These are phyloP conservation scores for Sturmia bella DNA, from an alignment of 2,888 invertebrate genomes.

Conservation along the genomic window DNA sequence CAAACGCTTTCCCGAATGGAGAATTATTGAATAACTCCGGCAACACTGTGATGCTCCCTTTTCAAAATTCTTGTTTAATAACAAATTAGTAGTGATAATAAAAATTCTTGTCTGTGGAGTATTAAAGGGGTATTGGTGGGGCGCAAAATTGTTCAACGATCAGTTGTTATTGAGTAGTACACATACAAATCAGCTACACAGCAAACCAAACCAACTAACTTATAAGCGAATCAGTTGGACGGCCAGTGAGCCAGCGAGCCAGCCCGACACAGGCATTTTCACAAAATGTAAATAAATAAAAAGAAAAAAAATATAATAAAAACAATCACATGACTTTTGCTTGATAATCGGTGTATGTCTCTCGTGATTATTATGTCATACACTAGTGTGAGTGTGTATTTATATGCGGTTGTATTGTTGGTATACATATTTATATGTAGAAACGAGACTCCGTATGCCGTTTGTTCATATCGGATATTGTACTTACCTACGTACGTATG, in stretches of 20 bases:
- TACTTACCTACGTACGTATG: background rate
- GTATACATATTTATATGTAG: conserved; percentile 23
- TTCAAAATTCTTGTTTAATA: conserved; percentile 39
- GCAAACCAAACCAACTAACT: conserved; percentile 33
- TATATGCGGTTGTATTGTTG: conserved; percentile 8
- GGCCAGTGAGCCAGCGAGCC: conserved; percentile 28
- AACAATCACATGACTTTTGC: conserved; percentile 81
- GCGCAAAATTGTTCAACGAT: conserved; percentile 10
- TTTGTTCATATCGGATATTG: conserved; percentile 25
- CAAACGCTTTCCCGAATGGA: too few relatives aligned
- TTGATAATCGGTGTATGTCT: conserved; percentile 78
- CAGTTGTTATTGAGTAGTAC: conserved; percentile 32
- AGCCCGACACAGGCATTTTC: conserved; percentile 58
- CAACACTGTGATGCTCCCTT: background rate
- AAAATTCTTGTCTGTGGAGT: background rate
- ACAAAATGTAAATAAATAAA: conserved; percentile 62
- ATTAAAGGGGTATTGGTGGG: background rate
- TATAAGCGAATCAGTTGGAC: conserved; percentile 34
- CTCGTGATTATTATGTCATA: conserved; percentile 82
- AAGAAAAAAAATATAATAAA: conserved; percentile 52
- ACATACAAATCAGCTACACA: conserved; percentile 36
- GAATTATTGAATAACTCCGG: background rate
- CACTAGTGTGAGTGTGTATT: conserved; percentile 60
- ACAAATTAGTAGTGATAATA: conserved; percentile 23
- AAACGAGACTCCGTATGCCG: conserved; percentile 14